phyloP scores from a whole-genome alignment of 2,113 vertebrate species.

The Choloepus hoffmanni region DNA sequence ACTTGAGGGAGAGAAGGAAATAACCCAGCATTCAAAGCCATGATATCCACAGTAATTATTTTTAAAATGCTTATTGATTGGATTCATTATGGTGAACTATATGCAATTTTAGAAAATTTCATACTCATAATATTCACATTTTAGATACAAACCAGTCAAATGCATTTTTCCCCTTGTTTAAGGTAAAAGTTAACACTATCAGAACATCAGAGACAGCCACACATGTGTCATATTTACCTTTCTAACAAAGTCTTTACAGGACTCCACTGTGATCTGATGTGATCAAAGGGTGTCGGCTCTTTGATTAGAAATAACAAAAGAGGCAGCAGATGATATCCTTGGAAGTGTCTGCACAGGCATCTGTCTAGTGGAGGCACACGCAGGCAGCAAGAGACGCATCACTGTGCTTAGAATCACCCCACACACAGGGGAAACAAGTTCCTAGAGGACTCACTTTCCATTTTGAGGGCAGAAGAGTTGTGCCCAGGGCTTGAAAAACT shows the following conservation, averaged over 20 bases:
- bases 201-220: conserved; percentile 25
- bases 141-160: conserved; percentile 13
- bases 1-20: not conserved
- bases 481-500: conserved; percentile 31
- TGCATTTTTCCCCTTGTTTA: not conserved
- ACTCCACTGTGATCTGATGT: conserved; percentile 47
- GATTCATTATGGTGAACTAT: not conserved
- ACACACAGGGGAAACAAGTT: not conserved
- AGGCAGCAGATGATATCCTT: not conserved
- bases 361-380: not conserved
- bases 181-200: not conserved
- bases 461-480: not conserved
- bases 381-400: not conserved
- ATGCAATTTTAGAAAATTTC: not conserved
- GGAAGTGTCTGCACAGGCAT: not conserved
- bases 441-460: not conserved
- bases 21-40: not conserved
- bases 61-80: not conserved
- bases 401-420: not conserved
- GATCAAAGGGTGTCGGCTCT: conserved; percentile 67
- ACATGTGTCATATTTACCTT: not conserved
- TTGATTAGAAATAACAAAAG: conserved; percentile 68
- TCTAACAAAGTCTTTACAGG: conserved; percentile 24
- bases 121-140: not conserved
- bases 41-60: not conserved